phyloP scores from a whole-genome alignment of 1,140 invertebrate species.

The Adoxophyes honmai region DNA sequence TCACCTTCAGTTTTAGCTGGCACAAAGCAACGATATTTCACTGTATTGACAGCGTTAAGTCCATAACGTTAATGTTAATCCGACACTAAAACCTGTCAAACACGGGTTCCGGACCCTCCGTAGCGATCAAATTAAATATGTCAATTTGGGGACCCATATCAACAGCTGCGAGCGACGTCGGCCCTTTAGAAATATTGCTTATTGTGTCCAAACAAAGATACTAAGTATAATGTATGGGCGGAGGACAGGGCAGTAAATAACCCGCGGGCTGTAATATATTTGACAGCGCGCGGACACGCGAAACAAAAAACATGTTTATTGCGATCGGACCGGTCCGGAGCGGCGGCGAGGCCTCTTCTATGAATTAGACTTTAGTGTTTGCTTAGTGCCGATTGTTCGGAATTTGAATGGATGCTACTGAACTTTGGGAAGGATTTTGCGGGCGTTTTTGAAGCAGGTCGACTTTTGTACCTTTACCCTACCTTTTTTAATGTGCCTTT shows the following conservation, averaged over 20 bases:
- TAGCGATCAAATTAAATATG: slow-evolving; percentile 77
- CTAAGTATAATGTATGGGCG: slow-evolving; percentile 77
- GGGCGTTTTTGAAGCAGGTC: too few species aligned
- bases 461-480: too few species aligned
- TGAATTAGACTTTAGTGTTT: slow-evolving; percentile 58
- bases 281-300: slow-evolving; percentile 75
- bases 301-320: slow-evolving; percentile 77
- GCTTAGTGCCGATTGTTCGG: slow-evolving; percentile 34
- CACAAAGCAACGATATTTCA: slow-evolving; percentile 35
- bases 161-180: slow-evolving; percentile 74
- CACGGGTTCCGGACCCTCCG: slow-evolving; percentile 57
- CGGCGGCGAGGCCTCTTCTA: slow-evolving; percentile 31
- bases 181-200: slow-evolving; percentile 76
- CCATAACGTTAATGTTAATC: slow-evolving; percentile 71
- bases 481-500: too few species aligned
- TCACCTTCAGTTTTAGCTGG: slow-evolving; percentile 28
- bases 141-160: slow-evolving; percentile 76
- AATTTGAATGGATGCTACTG: slow-evolving; percentile 29
- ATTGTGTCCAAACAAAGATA: slow-evolving; percentile 78
- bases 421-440: neutral
- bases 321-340: slow-evolving; percentile 33
- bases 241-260: slow-evolving; percentile 73
- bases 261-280: slow-evolving; percentile 75
- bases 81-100: slow-evolving; percentile 75
- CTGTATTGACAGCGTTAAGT: slow-evolving; percentile 59